Evolutionary conservation across 1,140 invertebrate species (phyloP), one percentile per base, ranked within the genome.

Genomic region (Vanessa tameamea): DNA sequence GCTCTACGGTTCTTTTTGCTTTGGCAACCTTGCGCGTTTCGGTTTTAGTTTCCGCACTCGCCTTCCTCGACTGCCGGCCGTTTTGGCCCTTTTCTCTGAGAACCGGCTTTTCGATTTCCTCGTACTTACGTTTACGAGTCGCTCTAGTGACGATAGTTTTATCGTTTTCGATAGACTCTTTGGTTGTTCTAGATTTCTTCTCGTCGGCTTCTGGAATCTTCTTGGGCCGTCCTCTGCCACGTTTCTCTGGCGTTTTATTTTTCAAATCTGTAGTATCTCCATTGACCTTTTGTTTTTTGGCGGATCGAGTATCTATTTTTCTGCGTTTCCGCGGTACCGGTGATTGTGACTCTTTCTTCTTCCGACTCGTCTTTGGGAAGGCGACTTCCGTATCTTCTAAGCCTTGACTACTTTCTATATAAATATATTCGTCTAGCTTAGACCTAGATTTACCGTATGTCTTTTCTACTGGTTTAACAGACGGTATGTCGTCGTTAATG

Each of bases 121-220:
- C 89, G 57, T 84, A 72, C 26, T 80, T 81, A 14, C 89, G 59
- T 55, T 92, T 92, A 8, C 89, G 73, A 0, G 88, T 90, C 1
- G 75, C 76, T 67, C 85, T 81, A 0, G 81, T 85, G 7, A 79
- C 76, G 0, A 75, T 73, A 0, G 79, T 82, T 69, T 90, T 90
- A 6, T 92, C 89, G 53, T 92, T 92, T 69, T 92, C 90, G 64
- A 92, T 92, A 0, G 89, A 91, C 55, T 92, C 90, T 74, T 92
- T 91, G n/a, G 87, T 86, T 3, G 80, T 76, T 55, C 85, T 81
- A 3, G 79, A 79, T 50, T 88, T 82, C 6, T 80, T 80, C 4
- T 72, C 78, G 2, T 75, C 72, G 7, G 50, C 63, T 43, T 78
- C 74, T 3, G 66, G 77, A n/a, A 72, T 72, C 59, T 79, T 85